Evolutionary conservation across 2,888 invertebrate species (phyloP), one percentile per base, ranked within the genome.

Genomic region (Molorchus minor): DNA sequence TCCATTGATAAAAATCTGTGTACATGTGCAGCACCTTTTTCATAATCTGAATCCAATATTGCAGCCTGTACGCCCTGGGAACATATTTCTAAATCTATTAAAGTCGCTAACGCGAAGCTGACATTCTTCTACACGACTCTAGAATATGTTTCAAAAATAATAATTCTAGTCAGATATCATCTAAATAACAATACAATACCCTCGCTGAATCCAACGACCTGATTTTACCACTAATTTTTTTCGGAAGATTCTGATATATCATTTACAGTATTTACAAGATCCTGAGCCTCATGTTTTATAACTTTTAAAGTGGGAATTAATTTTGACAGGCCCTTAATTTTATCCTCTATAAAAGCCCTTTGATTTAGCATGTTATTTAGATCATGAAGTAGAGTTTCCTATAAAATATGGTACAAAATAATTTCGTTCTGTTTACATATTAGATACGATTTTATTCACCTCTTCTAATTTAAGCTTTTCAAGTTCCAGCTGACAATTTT

Each of bases 31-130:
- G 98, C 98, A 53, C 97, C 96, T 82, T 93, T 92, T 80, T 99
- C 99, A 82, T 93, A 98, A 79, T 99, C 96, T 80, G 98, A 96
- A 70, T 94, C 93, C 65, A 89, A 87, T 53, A 99, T 89, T 0
- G 99, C 97, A 46, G 92, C 89, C 66, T 96, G 92, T 0, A 99
- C 98, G n/a, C 98, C 98, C 78, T 97, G 94, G 45, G 96, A 96
- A 79, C 98, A 99, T 56, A 95, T 85, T 80, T 97, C 95, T 49
- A 98, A 83, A 79, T 98, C 98, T 58, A 98, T n/a, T 88, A 33
- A 98, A 85, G 79, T 98, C 98, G 73, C 96, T 94, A 0, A 98
- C 97, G 57, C 98, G 84, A 69, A 92, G 90, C 79, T 98, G 94
- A 75, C 96, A 97, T 72, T 96, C 95, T 2, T 93, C 94, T 0